Evolutionary conservation across 2,113 vertebrate genomes (phyloP), one percentile per base, ranked within the genome.

Genomic region (Tyrannus savana): DNA sequence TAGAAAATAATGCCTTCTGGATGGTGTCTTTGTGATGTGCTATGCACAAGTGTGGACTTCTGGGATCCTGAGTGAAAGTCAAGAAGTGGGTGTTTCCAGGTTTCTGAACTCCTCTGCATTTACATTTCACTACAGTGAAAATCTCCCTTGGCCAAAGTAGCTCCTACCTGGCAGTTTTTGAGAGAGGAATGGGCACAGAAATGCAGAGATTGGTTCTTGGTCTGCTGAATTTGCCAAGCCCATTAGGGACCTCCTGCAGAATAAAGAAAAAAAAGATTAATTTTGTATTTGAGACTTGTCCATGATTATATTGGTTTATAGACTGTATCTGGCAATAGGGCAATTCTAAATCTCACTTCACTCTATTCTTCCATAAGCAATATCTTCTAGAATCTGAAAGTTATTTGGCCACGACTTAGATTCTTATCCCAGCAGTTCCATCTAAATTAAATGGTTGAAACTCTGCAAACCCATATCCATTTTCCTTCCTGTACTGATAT

Each of bases 181-280:
- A 66, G 22, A 69, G 4, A 35, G 5, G 6, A 83, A 42, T 25
- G 12, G 7, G 5, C 14, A 80, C 21, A 33, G 28, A 72, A 19
- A 6, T 18, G 52, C 16, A 93, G 25, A 35, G 7, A 13, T 14
- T 42, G 25, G 4, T 50, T 83, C 41, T 37, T 56, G 41, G 5
- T 7, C 44, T 67, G 15, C 6, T 75, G 18, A 80, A 84, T 60
- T 73, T 44, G 62, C 10, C 0, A 0, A 21, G 6, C 5, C 9
- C 0, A 0, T 59, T 24, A 64, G 4, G 23, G 12, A 37, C 6
- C 3, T 68, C 13, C 3, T 3, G 0, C 6, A 18, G 10, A 24
- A 64, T 30, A 56, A 27, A 76, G 22, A 8, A 59, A 72, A 81
- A 81, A 46, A 42, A 2, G 0, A 3, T 66, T 77, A 3, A 8